These are phyloP conservation scores for Dromius quadrimaculatus DNA, from an alignment of 2,888 invertebrate species.

Conservation along the genomic window DNA sequence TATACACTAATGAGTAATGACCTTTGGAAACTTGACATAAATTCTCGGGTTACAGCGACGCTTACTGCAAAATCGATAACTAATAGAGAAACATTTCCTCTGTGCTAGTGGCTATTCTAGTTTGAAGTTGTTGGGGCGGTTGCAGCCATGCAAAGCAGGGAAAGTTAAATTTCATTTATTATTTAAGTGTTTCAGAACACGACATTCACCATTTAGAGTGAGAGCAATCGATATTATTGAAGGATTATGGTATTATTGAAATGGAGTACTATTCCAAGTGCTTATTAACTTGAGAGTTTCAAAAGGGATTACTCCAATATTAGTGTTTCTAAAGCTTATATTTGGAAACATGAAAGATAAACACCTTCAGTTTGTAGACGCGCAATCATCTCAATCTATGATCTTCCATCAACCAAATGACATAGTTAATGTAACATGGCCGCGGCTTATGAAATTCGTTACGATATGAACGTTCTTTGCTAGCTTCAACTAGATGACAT, in stretches of 20 bases:
- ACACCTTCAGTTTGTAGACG: too few relatives aligned
- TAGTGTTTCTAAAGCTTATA: too few relatives aligned
- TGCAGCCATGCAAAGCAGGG: constrained; percentile 32
- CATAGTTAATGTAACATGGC: too few relatives aligned
- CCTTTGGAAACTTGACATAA: constrained; percentile 42
- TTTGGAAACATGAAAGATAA: too few relatives aligned
- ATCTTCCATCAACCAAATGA: too few relatives aligned
- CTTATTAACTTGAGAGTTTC: too few relatives aligned
- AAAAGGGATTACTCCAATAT: too few relatives aligned
- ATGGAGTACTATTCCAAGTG: too few relatives aligned
- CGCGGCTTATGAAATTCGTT: too few relatives aligned
- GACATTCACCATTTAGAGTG: constrained; percentile 1
- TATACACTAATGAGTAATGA: constrained; percentile 44
- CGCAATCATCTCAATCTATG: too few relatives aligned
- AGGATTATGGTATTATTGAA: constrained; percentile 10
- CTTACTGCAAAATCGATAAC: constrained; percentile 22
- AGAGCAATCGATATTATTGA: constrained; percentile 12
- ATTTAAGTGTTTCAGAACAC: constrained; percentile 11
- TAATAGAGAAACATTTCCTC: constrained; percentile 31
- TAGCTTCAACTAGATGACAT: too few relatives aligned
- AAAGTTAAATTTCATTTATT: constrained; percentile 36
- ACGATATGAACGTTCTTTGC: too few relatives aligned
- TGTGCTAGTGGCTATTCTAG: not conserved
- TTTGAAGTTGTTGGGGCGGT: not conserved
- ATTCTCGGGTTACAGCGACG: not conserved